Percentiles rank a stretch among this genome's conserved stretches.
Conservation (phyloP, 1,140 invertebrate genomes). For the Papilio aristodemus region DNA sequence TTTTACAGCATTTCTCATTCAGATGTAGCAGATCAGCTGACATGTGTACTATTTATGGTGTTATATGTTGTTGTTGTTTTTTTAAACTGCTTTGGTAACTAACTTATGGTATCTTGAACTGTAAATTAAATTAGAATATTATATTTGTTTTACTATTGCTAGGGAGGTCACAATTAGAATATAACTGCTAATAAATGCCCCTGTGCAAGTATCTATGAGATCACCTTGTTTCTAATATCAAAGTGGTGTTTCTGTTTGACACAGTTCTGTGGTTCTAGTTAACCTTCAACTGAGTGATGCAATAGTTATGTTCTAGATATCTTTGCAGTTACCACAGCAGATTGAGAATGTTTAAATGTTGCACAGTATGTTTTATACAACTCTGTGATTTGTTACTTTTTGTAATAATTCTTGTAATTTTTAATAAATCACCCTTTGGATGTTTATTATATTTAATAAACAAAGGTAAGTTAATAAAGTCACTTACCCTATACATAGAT, state of each 20-base stretch:
- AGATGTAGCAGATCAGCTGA: constrained; percentile 42
- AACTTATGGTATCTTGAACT: no score
- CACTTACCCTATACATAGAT: not conserved
- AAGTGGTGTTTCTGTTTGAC: not conserved
- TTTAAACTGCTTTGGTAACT: constrained; percentile 4
- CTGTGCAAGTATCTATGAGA: not conserved
- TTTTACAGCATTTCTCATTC: constrained; percentile 35
- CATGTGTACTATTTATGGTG: constrained; percentile 23
- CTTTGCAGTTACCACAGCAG: not conserved
- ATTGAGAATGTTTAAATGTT: not conserved
- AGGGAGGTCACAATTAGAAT: not conserved
- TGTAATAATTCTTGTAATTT: constrained; percentile 15
- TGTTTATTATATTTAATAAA: constrained; percentile 31
- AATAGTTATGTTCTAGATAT: not conserved
- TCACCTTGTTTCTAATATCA: not conserved
- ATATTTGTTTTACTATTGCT: not conserved
- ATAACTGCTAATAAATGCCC: not conserved
- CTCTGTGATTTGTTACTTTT: constrained; percentile 7
- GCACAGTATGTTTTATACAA: not conserved
- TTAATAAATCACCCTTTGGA: constrained; percentile 19
- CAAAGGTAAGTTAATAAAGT: constrained; percentile 24
- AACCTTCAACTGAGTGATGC: constrained; percentile 9
- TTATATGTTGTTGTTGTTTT: constrained; percentile 16
- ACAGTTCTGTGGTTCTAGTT: constrained; percentile 4
- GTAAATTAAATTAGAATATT: no score